A percentile compares a stretch with the other conserved stretches of the same genome.
phyloP scores from a whole-genome alignment of 2,113 vertebrate genomes.

The Eptesicus fuscus region DNA sequence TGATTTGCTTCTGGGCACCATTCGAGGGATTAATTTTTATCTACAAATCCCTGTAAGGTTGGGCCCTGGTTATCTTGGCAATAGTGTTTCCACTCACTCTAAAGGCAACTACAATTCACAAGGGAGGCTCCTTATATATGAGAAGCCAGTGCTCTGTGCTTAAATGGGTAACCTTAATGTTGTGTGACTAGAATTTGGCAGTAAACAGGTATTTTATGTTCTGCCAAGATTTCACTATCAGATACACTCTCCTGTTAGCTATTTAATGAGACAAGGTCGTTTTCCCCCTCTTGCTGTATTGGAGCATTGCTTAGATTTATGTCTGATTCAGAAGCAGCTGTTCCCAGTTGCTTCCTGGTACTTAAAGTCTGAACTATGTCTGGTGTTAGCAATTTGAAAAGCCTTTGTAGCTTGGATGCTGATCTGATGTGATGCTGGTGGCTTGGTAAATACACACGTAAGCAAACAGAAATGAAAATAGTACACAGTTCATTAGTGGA shows the following conservation, averaged over 20 bases:
- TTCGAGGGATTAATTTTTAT: slow-evolving; percentile 71
- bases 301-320: slow-evolving; percentile 70
- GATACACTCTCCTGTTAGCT: slow-evolving; percentile 71
- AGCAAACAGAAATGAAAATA: slow-evolving; percentile 65
- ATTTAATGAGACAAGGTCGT: slow-evolving; percentile 73
- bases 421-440: slow-evolving; percentile 52
- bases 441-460: slow-evolving; percentile 49
- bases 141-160: slow-evolving; percentile 48
- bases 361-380: slow-evolving; percentile 69
- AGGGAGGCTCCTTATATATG: slow-evolving; percentile 51
- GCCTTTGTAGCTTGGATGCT: slow-evolving; percentile 58
- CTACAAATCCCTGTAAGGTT: slow-evolving; percentile 60
- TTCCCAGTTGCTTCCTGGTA: slow-evolving; percentile 64
- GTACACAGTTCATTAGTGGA: slow-evolving; percentile 54
- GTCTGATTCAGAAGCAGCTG: slow-evolving; percentile 72
- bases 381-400: slow-evolving; percentile 68
- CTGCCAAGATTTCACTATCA: slow-evolving; percentile 75
- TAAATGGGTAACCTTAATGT: slow-evolving; percentile 74
- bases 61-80: slow-evolving; percentile 56
- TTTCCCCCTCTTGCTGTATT: slow-evolving; percentile 40
- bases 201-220: slow-evolving; percentile 76
- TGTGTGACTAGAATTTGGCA: slow-evolving; percentile 74
- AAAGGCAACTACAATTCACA: slow-evolving; percentile 35
- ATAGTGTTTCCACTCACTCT: slow-evolving; percentile 30
- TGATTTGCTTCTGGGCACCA: slow-evolving; percentile 62